phyloP scores from a whole-genome alignment of 1,140 invertebrate genomes.

The Vanessa tameamea region DNA sequence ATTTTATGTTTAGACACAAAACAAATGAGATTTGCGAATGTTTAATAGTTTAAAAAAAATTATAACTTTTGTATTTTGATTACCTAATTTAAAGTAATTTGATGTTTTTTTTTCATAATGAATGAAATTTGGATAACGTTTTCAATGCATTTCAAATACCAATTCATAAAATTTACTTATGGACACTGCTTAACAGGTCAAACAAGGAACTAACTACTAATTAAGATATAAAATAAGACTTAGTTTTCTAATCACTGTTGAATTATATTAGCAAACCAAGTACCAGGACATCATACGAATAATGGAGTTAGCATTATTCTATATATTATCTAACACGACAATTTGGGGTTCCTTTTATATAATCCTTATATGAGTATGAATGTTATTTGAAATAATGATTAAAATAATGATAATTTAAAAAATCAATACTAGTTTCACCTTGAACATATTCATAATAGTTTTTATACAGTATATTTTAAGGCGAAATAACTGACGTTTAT shows the following conservation, averaged over 20 bases:
- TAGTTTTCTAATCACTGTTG: constrained; percentile 28
- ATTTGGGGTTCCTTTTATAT: constrained; percentile 28
- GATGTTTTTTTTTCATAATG: too few relatives aligned
- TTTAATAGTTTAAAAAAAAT: not conserved
- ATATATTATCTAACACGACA: constrained; percentile 18
- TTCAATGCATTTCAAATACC: too few relatives aligned
- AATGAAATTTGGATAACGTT: too few relatives aligned
- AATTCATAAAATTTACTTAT: too few relatives aligned
- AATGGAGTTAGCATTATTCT: constrained; percentile 12
- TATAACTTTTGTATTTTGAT: too few relatives aligned
- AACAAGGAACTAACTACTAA: too few relatives aligned
- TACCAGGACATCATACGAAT: constrained; percentile 44
- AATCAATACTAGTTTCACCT: constrained; percentile 17
- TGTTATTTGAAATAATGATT: not conserved
- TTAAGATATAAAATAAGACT: not conserved
- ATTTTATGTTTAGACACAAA: constrained; percentile 41
- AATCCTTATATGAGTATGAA: not conserved
- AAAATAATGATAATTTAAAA: not conserved
- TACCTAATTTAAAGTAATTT: too few relatives aligned
- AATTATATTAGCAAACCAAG: constrained; percentile 30
- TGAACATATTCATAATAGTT: not conserved
- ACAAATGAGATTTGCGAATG: not conserved
- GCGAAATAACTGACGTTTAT: too few relatives aligned
- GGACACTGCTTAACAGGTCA: too few relatives aligned
- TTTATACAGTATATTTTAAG: too few relatives aligned